A percentile compares a stretch with the other conserved stretches of the same genome.
Conservation (phyloP, 1,140 invertebrate genomes). For the Musca domestica region DNA sequence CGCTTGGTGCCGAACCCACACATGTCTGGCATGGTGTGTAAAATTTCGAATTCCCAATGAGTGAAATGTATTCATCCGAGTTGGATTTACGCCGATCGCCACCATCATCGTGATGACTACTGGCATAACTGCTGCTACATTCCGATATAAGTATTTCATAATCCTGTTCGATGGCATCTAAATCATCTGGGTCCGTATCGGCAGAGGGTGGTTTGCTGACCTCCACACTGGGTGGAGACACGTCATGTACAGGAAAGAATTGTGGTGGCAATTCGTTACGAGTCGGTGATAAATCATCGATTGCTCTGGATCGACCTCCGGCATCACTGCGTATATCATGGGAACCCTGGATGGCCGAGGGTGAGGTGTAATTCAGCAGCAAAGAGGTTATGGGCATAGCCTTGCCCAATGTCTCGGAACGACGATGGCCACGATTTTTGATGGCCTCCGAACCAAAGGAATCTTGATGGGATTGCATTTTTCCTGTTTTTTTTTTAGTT, state of each 20-base stretch:
- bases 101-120: not conserved
- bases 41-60: conserved; percentile 28
- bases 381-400: conserved; percentile 49
- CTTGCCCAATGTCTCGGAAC: conserved; percentile 47
- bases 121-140: conserved; percentile 32
- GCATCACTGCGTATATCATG: conserved; percentile 12
- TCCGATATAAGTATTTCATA: conserved; percentile 25
- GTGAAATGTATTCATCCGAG: conserved; percentile 14
- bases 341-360: not conserved
- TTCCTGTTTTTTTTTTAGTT: not conserved
- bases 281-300: conserved; percentile 24
- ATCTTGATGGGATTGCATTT: conserved; percentile 28
- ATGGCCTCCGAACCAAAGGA: conserved; percentile 1
- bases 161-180: conserved; percentile 17
- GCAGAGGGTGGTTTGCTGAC: not conserved
- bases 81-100: not conserved
- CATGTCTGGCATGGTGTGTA: conserved; percentile 40
- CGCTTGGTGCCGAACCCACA: conserved; percentile 27
- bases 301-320: conserved; percentile 5
- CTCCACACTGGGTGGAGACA: not conserved
- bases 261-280: conserved; percentile 38
- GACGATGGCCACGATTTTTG: conserved; percentile 41
- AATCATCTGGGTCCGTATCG: conserved; percentile 17
- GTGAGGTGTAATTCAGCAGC: conserved; percentile 36
- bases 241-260: conserved; percentile 34